These are phyloP conservation scores for Peribatodes rhomboidaria DNA, from an alignment of 2,888 invertebrate species.

Conservation along the genomic window DNA sequence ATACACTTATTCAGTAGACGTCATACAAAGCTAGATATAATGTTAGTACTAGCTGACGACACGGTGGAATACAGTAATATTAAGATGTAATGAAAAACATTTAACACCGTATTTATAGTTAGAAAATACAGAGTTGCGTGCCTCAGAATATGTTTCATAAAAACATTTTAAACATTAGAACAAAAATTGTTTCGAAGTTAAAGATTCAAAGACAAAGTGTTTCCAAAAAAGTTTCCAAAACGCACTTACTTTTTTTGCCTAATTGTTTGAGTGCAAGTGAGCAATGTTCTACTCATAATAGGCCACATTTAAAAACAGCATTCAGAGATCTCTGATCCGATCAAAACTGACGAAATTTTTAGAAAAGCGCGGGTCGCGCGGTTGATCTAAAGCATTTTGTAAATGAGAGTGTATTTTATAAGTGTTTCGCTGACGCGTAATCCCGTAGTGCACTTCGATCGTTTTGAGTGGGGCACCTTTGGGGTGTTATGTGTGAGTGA, in stretches of 20 bases:
- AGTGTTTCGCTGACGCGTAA: too few relatives aligned
- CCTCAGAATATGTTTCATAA: neutral
- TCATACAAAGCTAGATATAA: constrained; percentile 29
- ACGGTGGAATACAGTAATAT: constrained; percentile 29
- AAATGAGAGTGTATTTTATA: too few relatives aligned
- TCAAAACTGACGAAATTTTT: too few relatives aligned
- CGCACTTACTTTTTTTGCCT: too few relatives aligned
- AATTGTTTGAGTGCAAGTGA: neutral
- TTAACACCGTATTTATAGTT: constrained; percentile 14
- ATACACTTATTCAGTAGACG: constrained; percentile 52
- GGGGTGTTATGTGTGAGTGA: too few relatives aligned
- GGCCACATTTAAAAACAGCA: neutral
- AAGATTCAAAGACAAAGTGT: too few relatives aligned
- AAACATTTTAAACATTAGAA: neutral
- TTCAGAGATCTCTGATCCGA: neutral
- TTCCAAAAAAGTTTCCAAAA: too few relatives aligned
- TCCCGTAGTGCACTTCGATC: too few relatives aligned
- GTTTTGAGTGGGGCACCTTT: too few relatives aligned
- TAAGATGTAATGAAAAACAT: constrained; percentile 17
- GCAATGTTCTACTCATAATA: neutral
- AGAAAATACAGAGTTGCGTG: constrained; percentile 12
- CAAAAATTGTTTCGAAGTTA: too few relatives aligned
- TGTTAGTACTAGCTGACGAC: constrained; percentile 27
- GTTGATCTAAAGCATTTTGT: too few relatives aligned
- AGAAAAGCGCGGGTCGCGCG: too few relatives aligned